Base-by-base conservation (phyloP, 1,140 invertebrate species). In the Drosophila albomicans region DNA sequence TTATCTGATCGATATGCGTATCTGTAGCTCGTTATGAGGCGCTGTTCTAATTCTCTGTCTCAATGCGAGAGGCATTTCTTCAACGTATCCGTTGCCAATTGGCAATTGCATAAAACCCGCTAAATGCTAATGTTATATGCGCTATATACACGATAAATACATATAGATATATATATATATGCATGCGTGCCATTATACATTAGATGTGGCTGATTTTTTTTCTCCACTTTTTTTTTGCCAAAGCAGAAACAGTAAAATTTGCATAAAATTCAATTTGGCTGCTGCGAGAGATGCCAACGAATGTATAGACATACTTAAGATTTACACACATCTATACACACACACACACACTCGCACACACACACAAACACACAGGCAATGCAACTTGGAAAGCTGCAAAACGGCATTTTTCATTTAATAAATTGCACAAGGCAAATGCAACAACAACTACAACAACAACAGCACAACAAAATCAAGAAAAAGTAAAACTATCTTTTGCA, bases 391-490 rank as follows among this genome's bases (percentile, higher is more conserved):
- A 89, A 89, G 85, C 85, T 89, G 85, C 81, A 85, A 90, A 89
- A 89, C 85, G 81, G 86, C 85, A 89, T 89, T 89, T 89, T 89
- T 90, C 81, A 85, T 90, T 88, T 88, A 85, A 88, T 88, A 88
- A 88, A 89, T 88, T 88, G 85, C 85, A 88, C 85, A 89, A 88
- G 85, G 81, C 84, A 84, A 82, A 51, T 69, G 85, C 85, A 81
- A 80, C 75, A 78, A 62, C 56, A 51, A 61, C 72, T 16, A 45
- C 58, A 59, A 30, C 52, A 58, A 16, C 41, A 45, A 62, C 61
- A 16, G 20, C 43, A 58, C 15, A 15, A 45, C 72, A 75, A 46
- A 46, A 65, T 32, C 75, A 59, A 62, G 70, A 70, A 72, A 72
- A 72, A 58, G 63, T 66, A 48, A 72, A 58, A 68, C 56, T 57